These are phyloP conservation scores for Erebia ligea DNA, from an alignment of 2,888 invertebrate species.

Conservation along the genomic window DNA sequence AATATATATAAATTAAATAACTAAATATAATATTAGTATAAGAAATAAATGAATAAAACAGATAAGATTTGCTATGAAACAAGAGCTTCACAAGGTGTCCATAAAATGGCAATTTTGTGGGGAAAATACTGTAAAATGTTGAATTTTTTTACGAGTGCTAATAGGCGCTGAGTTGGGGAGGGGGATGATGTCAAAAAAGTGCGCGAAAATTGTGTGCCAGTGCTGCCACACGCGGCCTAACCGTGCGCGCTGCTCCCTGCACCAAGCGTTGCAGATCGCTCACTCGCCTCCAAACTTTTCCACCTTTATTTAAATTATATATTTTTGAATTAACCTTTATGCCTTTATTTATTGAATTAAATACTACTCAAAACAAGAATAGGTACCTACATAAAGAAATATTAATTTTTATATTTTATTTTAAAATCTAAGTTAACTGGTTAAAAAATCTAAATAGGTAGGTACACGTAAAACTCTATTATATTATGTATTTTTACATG, in stretches of 20 bases:
- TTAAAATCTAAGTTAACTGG: no score
- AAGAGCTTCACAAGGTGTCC: slow-evolving; percentile 45
- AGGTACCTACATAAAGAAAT: not conserved
- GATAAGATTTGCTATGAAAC: not conserved
- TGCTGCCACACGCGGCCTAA: slow-evolving; percentile 73
- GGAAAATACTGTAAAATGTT: slow-evolving; percentile 62
- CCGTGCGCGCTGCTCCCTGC: slow-evolving; percentile 53
- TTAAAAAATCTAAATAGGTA: not conserved
- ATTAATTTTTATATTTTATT: no score
- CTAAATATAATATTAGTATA: slow-evolving; percentile 11
- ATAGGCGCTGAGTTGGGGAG: slow-evolving; percentile 77
- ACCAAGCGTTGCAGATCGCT: slow-evolving; percentile 32
- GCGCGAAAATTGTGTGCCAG: slow-evolving; percentile 60
- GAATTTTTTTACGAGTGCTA: slow-evolving; percentile 66
- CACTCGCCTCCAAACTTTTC: slow-evolving; percentile 24
- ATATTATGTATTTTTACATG: no score
- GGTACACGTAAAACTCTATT: not conserved
- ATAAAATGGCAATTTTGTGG: slow-evolving; percentile 56
- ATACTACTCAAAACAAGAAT: not conserved
- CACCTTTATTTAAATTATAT: slow-evolving; percentile 10
- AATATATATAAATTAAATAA: slow-evolving; percentile 14
- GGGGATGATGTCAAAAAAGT: slow-evolving; percentile 64
- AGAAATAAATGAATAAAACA: slow-evolving; percentile 15
- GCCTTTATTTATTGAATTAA: not conserved
- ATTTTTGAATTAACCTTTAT: not conserved